Evolutionary conservation across 2,888 invertebrate genomes (phyloP).

Genomic region (Leptodirus hochenwartii): DNA sequence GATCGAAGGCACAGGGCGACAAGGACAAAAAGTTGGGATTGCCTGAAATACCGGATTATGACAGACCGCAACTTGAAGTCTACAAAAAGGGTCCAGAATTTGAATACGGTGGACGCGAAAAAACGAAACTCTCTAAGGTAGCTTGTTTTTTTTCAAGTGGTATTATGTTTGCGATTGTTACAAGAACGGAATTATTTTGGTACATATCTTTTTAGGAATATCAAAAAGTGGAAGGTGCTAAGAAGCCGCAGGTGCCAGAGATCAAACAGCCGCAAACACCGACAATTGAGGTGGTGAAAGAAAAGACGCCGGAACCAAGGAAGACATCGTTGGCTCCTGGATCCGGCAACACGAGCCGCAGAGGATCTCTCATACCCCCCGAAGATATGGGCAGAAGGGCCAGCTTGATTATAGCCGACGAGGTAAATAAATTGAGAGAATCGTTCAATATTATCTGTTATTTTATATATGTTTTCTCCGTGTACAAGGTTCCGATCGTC

Average conservation of each 20-base stretch:
- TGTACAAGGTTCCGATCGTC: too few relatives aligned
- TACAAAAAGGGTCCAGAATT: constrained; percentile 33
- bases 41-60: constrained; percentile 46
- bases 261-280: constrained; percentile 48
- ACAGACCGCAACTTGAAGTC: constrained; percentile 52
- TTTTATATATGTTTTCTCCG: neutral
- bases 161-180: neutral
- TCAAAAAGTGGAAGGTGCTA: too few relatives aligned
- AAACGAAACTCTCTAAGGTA: constrained; percentile 27
- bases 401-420: constrained; percentile 82
- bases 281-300: constrained; percentile 74
- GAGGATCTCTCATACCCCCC: constrained; percentile 78
- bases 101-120: constrained; percentile 31
- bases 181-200: neutral
- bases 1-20: constrained; percentile 31
- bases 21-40: constrained; percentile 35
- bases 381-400: constrained; percentile 75
- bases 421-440: constrained; percentile 64
- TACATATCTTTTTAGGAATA: too few relatives aligned
- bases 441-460: too few relatives aligned
- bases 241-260: constrained; percentile 29
- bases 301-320: constrained; percentile 54
- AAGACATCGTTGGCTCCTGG: constrained; percentile 45
- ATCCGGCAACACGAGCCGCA: constrained; percentile 42
- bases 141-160: constrained; percentile 6